Conservation (phyloP, 2,888 invertebrate species). For the Dicranocentrus wangi region DNA sequence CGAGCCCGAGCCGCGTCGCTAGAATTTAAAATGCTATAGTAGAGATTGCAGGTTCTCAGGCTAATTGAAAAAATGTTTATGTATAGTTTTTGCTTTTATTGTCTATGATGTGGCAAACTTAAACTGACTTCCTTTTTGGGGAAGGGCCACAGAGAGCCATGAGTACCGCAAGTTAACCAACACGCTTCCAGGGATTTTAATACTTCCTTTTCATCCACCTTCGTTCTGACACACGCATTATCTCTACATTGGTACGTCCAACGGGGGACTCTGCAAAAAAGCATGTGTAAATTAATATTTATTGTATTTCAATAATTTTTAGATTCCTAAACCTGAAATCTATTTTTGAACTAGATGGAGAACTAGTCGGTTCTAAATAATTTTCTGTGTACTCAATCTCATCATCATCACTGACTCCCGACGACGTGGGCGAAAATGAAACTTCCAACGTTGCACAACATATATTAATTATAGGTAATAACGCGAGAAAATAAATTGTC, state of each 20-base stretch:
- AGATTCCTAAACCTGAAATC: not conserved
- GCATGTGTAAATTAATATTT: not conserved
- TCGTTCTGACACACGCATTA: conserved; percentile 29
- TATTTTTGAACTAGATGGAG: not conserved
- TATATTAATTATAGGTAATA: too few species aligned
- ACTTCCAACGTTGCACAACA: too few species aligned
- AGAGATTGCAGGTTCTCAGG: too few species aligned
- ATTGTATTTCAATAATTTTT: not conserved
- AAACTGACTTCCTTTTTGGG: conserved; percentile 76
- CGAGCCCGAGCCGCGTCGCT: conserved; percentile 2
- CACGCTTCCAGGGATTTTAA: conserved; percentile 77
- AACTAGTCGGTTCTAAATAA: not conserved
- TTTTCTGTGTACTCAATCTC: too few species aligned
- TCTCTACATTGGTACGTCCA: conserved; percentile 66
- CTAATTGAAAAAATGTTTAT: too few species aligned
- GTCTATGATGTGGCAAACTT: not conserved
- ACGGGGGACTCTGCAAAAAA: not conserved
- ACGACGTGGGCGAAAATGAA: too few species aligned
- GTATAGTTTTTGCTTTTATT: not conserved
- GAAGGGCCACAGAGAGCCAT: conserved; percentile 82
- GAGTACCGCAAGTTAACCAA: conserved; percentile 81
- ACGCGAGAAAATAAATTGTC: too few species aligned
- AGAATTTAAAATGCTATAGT: not conserved
- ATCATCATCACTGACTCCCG: too few species aligned
- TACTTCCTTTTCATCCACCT: not conserved